phyloP scores from a whole-genome alignment of 2,888 invertebrate species.

The Nemoura dubitans region DNA sequence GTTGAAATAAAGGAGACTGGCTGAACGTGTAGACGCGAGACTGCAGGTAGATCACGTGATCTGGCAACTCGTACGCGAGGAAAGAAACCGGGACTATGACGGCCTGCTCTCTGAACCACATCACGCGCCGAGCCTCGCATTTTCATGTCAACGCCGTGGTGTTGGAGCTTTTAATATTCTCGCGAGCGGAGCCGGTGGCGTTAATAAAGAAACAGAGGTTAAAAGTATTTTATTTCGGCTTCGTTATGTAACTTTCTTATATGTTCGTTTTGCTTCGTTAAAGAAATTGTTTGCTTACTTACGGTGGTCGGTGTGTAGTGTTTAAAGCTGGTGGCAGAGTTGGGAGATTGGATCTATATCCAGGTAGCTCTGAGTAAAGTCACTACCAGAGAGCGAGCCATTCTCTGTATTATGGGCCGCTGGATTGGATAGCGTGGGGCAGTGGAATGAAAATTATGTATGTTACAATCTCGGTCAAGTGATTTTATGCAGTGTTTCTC shows the following conservation, averaged over 20 bases:
- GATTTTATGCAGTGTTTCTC: not conserved
- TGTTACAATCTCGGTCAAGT: not conserved
- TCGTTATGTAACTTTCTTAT: not conserved
- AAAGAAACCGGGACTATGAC: not conserved
- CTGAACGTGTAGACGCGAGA: no score
- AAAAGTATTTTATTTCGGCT: not conserved
- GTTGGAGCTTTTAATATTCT: not conserved
- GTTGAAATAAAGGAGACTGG: no score
- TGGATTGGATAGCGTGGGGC: no score
- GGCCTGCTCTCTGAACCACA: not conserved
- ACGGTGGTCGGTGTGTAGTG: not conserved
- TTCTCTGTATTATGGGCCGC: no score
- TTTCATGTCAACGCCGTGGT: not conserved
- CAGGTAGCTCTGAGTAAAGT: not conserved
- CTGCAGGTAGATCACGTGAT: no score
- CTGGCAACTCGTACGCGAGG: no score
- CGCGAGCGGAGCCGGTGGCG: not conserved
- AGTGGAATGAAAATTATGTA: constrained; percentile 18
- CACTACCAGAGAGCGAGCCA: not conserved
- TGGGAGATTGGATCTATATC: not conserved
- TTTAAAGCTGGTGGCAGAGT: not conserved
- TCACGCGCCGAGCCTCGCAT: not conserved
- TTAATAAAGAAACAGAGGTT: not conserved
- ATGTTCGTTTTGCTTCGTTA: not conserved
- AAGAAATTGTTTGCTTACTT: not conserved